Percentiles rank a stretch among this genome's conserved stretches.
phyloP scores from a whole-genome alignment of 2,888 invertebrate genomes.

The Metopia argyrocephala region DNA sequence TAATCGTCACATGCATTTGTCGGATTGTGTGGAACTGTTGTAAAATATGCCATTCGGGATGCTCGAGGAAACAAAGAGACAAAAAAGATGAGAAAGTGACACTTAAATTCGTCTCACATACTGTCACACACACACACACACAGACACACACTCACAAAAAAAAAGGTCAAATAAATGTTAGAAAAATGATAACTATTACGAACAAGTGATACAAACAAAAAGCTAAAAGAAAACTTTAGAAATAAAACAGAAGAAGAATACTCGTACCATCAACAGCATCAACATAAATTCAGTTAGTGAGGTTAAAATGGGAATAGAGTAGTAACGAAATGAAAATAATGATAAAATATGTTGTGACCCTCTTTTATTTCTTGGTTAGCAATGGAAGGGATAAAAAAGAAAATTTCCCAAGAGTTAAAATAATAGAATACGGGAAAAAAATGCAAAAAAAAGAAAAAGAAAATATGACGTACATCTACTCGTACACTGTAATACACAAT shows the following conservation, averaged over 20 bases:
- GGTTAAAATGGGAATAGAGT: slow-evolving; percentile 13
- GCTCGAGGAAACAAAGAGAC: slow-evolving; percentile 24
- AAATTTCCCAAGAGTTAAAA: background rate
- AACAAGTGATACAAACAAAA: slow-evolving; percentile 40
- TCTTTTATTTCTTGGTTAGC: background rate
- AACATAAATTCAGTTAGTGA: slow-evolving; percentile 53
- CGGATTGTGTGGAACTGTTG: slow-evolving; percentile 5
- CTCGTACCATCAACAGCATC: slow-evolving; percentile 22
- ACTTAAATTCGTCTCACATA: slow-evolving; percentile 42
- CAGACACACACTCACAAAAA: background rate
- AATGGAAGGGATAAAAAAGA: background rate
- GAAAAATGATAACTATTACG: slow-evolving; percentile 47
- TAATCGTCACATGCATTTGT: background rate
- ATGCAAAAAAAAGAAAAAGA: too few species aligned
- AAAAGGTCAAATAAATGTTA: slow-evolving; percentile 50
- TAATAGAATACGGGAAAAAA: too few species aligned
- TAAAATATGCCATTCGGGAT: slow-evolving; percentile 30
- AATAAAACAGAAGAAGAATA: too few species aligned
- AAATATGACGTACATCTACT: too few species aligned
- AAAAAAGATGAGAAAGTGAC: slow-evolving; percentile 42
- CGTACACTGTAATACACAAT: too few species aligned
- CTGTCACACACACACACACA: background rate
- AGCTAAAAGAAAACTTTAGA: background rate
- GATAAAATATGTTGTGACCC: background rate
- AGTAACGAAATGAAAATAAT: background rate